Conservation (phyloP, 2,888 invertebrate species). For the Drosophila seclusa region DNA sequence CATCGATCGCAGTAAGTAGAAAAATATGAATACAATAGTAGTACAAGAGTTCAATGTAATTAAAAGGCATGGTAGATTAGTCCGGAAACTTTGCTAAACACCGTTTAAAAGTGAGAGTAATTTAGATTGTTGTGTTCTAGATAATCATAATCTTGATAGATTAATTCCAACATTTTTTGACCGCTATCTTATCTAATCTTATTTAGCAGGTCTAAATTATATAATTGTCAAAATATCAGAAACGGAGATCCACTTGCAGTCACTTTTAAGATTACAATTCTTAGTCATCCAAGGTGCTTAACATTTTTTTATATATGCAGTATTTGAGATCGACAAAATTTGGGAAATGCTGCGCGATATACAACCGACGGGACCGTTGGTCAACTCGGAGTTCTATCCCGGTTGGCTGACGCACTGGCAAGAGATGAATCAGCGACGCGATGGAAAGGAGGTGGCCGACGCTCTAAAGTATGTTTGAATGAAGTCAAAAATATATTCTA, state of each 20-base stretch:
- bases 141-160: background rate
- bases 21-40: background rate
- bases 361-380: conserved; percentile 90
- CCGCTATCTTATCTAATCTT: background rate
- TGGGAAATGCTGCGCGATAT: conserved; percentile 86
- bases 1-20: conserved; percentile 84
- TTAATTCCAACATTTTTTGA: background rate
- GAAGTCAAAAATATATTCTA: background rate
- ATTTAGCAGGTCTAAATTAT: background rate
- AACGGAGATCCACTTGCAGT: background rate
- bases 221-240: no score
- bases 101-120: background rate
- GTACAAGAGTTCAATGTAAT: background rate
- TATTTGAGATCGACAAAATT: conserved; percentile 79
- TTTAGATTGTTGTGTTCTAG: background rate
- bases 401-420: conserved; percentile 97
- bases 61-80: background rate
- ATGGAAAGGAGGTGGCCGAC: conserved; percentile 86
- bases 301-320: conserved; percentile 45
- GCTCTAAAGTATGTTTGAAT: conserved; percentile 77
- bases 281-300: background rate
- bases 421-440: conserved; percentile 87
- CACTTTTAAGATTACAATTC: background rate
- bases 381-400: conserved; percentile 96
- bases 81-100: background rate